Conservation (phyloP, 1,140 invertebrate species). For the Drosophila orosa region DNA sequence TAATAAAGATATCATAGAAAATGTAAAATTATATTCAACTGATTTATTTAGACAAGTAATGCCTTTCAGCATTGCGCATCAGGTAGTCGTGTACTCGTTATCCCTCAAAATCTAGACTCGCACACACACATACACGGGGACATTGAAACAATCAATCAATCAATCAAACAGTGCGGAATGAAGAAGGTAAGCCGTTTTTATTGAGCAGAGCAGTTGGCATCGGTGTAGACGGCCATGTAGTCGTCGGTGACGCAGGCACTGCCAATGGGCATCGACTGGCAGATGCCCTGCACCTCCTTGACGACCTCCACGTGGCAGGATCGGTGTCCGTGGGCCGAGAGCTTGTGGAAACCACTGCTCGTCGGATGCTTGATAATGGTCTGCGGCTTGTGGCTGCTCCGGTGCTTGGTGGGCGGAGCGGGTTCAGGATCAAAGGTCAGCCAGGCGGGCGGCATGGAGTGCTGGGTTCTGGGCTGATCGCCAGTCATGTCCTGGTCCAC, state of each 20-base stretch:
- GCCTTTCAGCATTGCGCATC: slow-evolving; percentile 34
- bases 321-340: slow-evolving; percentile 52
- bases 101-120: slow-evolving; percentile 33
- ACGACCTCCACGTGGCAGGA: slow-evolving; percentile 72
- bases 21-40: slow-evolving; percentile 30
- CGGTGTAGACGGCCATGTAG: slow-evolving; percentile 74
- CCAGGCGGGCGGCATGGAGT: slow-evolving; percentile 63
- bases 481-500: slow-evolving; percentile 51
- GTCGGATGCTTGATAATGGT: slow-evolving; percentile 56
- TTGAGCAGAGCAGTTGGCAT: slow-evolving; percentile 51
- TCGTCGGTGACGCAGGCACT: slow-evolving; percentile 76
- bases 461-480: slow-evolving; percentile 32
- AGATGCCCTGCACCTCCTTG: slow-evolving; percentile 70
- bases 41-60: slow-evolving; percentile 53
- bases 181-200: slow-evolving; percentile 5
- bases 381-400: slow-evolving; percentile 35
- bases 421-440: slow-evolving; percentile 62
- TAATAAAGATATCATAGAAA: slow-evolving; percentile 33
- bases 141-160: slow-evolving; percentile 27
- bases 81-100: slow-evolving; percentile 63
- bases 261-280: slow-evolving; percentile 67
- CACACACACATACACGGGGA: slow-evolving; percentile 13
- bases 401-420: slow-evolving; percentile 35
- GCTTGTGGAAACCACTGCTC: slow-evolving; percentile 56
- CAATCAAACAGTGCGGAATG: slow-evolving; percentile 24